These are phyloP conservation scores for Aphodius sticticus DNA, from an alignment of 2,888 invertebrate species.

Conservation along the genomic window DNA sequence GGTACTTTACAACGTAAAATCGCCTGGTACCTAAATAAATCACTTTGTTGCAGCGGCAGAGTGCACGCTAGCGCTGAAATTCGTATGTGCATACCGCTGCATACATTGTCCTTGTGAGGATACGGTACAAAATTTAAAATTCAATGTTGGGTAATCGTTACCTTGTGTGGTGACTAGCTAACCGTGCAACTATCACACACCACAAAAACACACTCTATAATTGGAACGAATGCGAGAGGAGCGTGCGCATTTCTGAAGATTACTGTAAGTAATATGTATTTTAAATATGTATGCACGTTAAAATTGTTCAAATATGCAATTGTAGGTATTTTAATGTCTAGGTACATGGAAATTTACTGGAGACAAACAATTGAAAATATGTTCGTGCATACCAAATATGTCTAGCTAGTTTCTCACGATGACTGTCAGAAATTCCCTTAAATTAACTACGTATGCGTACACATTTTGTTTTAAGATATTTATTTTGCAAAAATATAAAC, in stretches of 20 bases:
- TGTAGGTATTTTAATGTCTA: neutral
- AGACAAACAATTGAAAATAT: neutral
- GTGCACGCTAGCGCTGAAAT: neutral
- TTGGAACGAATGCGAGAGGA: neutral
- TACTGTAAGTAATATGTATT: neutral
- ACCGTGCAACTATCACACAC: neutral
- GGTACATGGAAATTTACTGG: neutral
- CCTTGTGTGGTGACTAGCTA: neutral
- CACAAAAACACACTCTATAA: neutral
- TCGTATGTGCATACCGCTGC: neutral
- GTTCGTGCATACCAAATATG: neutral
- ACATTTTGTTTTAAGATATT: too few species aligned
- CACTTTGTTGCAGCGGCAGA: neutral
- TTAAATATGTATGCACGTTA: neutral
- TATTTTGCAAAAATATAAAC: too few species aligned
- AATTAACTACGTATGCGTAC: too few species aligned
- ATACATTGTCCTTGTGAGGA: neutral
- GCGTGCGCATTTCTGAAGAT: neutral
- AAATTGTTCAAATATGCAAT: neutral
- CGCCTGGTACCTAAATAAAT: neutral
- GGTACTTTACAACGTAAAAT: conserved; percentile 4
- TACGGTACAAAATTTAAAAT: neutral
- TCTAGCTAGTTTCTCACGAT: neutral
- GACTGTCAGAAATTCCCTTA: neutral
- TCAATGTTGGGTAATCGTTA: neutral